Base-by-base conservation (phyloP, 1,140 invertebrate genomes). In the Limonius californicus region DNA sequence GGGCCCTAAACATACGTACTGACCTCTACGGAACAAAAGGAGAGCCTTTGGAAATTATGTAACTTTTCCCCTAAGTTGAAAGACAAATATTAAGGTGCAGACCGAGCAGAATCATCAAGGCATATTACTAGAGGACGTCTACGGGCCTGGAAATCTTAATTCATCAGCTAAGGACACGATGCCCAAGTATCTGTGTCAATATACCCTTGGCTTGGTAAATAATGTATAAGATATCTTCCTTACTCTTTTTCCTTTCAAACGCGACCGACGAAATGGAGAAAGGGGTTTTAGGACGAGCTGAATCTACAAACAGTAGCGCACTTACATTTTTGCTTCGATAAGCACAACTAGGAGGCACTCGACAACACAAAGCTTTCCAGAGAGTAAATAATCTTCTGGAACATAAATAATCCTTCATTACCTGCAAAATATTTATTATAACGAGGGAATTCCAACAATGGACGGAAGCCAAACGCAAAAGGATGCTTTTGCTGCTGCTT, bases 201-300 rank as follows among this genome's bases (percentile, higher is more conserved):
- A 39, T 14, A 12, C 8, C 8, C 2, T 12, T 9, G 27, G 7
- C 35, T 14, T 39, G 7, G 35, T 39, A 39, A 39, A 39, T 39
- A 39, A 39, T 39, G 35, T 39, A 39, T 39, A 39, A 39, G 35
- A 39, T 39, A 39, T 39, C 35, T 39, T 39, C n/a, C 35, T 39
- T 9, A 39, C 35, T 39, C 35, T 39, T 39, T 39, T 39, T 39
- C 35, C n/a, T 39, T 39, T 12, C 8, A 39, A 39, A 39, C 3
- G 3, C 23, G 23, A 27, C 3, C 23, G 9, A 27, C 3, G 3
- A 9, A 27, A 27, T 27, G 23, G 23, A 27, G 23, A 27, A 27
- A 27, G 9, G 23, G 23, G 23, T 27, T 27, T 27, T 27, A 39
- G 35, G n/a, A 1, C 35, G 35, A 39, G 11, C n/a, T 39, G 35